Base-by-base conservation (phyloP, 2,888 invertebrate species). In the Anaspis maculata region DNA sequence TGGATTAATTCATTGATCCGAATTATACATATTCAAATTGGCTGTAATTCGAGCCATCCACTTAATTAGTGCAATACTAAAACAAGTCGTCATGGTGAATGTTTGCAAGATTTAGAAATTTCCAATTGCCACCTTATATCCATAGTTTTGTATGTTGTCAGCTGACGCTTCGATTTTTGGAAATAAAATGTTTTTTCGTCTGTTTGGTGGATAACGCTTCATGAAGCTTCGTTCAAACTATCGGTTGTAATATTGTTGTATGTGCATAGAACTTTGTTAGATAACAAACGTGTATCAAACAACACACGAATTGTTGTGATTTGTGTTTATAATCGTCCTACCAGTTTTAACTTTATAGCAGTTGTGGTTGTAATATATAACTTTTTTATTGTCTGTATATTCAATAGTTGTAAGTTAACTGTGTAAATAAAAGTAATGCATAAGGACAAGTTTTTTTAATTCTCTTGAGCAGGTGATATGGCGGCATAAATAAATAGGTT, bases 1-100 rank as follows among this genome's bases (percentile, higher is more conserved):
- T n/a, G n/a, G n/a, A n/a, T n/a, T n/a, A n/a, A n/a, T n/a, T n/a
- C n/a, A n/a, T n/a, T n/a, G n/a, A n/a, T n/a, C n/a, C n/a, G n/a
- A n/a, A n/a, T n/a, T n/a, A n/a, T n/a, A n/a, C n/a, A n/a, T n/a
- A n/a, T n/a, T n/a, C n/a, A 40, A 45, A 38, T 44, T 38, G 50
- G 47, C 50, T 51, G 52, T 52, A 48, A 52, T 27, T 13, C 27
- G 30, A 36, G 48, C 52, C 51, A 48, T 52, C 51, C 49, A 48
- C 38, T 29, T 37, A 32, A 34, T 32, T 47, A 49, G 51, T 53
- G 51, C 52, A 53, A 53, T 53, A 52, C 42, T 30, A 14, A 25
- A 30, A 31, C 29, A 25, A 25, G 15, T 12, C 24, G 27, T 34
- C 29, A n/a, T n/a, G n/a, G n/a, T n/a, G n/a, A n/a, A n/a, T n/a